A percentile compares a stretch with the other conserved stretches of the same genome.
Evolutionary conservation across 2,888 invertebrate species (phyloP).

Genomic region (Germaria angustata): DNA sequence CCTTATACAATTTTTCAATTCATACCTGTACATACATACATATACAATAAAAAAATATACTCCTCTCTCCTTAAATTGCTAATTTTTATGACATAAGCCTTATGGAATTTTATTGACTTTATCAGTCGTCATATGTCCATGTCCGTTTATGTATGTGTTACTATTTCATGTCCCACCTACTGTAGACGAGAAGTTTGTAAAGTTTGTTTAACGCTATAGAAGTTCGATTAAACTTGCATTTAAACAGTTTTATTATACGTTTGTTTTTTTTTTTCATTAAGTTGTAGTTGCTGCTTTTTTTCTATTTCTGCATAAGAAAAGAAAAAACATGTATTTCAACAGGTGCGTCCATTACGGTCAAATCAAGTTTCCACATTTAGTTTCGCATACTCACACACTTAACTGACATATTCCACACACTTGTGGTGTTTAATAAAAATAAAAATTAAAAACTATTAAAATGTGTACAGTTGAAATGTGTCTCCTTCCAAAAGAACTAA

Average conservation of each 20-base stretch:
- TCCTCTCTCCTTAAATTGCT: no score
- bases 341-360: constrained; percentile 74
- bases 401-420: constrained; percentile 27
- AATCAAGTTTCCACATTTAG: constrained; percentile 63
- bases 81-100: constrained; percentile 28
- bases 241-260: constrained; percentile 41
- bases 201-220: constrained; percentile 24
- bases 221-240: constrained; percentile 46
- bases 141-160: constrained; percentile 35
- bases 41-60: no score
- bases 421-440: background rate
- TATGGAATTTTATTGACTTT: constrained; percentile 34
- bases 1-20: no score
- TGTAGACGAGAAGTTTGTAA: constrained; percentile 27
- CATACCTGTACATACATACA: no score
- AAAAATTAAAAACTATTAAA: background rate
- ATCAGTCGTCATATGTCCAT: constrained; percentile 1
- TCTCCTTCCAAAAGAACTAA: constrained; percentile 54
- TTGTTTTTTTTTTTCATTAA: background rate
- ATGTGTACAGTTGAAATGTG: constrained; percentile 47
- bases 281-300: background rate
- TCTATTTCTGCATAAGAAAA: constrained; percentile 2
- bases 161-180: constrained; percentile 44
- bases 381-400: constrained; percentile 28
- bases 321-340: constrained; percentile 76